Conservation (phyloP, 2,888 invertebrate genomes). For the Exocentrus adspersus region DNA sequence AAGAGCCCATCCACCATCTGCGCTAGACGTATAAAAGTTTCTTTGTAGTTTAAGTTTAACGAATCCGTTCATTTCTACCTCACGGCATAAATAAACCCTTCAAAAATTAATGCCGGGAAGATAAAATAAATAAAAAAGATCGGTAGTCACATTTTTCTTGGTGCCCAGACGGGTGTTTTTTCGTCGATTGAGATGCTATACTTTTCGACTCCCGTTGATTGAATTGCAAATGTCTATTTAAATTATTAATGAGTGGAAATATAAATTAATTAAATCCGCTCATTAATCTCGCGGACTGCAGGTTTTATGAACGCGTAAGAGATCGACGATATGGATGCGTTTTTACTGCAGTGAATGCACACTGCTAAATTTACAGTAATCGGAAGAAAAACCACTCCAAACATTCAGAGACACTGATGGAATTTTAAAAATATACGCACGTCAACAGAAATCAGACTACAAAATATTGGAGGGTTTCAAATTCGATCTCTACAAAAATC, state of each 20-base stretch:
- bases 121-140: constrained; percentile 21
- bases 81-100: constrained; percentile 30
- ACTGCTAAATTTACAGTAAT: no score
- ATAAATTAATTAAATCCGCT: constrained; percentile 35
- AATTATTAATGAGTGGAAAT: constrained; percentile 40
- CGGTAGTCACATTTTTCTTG: constrained; percentile 1
- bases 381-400: no score
- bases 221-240: constrained; percentile 42
- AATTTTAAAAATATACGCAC: no score
- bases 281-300: constrained; percentile 21
- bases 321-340: background rate
- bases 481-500: no score
- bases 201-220: constrained; percentile 25
- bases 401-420: no score
- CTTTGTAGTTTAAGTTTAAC: constrained; percentile 46
- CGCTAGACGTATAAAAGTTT: constrained; percentile 45
- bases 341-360: background rate
- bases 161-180: constrained; percentile 22
- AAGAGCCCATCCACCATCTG: constrained; percentile 38
- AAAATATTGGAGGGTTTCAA: no score
- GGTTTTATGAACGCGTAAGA: constrained; percentile 11
- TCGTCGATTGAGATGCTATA: constrained; percentile 19
- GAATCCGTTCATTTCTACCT: constrained; percentile 44
- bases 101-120: constrained; percentile 28
- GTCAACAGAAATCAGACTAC: no score